These are phyloP conservation scores for Mantis religiosa DNA, from an alignment of 2,888 invertebrate genomes.

Conservation along the genomic window DNA sequence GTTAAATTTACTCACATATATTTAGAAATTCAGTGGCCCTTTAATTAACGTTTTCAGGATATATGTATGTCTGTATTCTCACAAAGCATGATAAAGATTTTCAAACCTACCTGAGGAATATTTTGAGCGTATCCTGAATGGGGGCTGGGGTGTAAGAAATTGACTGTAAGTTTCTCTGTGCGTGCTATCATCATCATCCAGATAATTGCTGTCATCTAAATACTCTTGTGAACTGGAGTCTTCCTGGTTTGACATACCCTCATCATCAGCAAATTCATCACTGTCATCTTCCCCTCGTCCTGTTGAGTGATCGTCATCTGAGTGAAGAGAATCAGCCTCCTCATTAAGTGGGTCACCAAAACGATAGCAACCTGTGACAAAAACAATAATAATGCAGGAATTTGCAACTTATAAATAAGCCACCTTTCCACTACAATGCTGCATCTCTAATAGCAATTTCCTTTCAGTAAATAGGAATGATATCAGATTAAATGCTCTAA, in stretches of 20 bases:
- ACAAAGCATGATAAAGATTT: too few species aligned
- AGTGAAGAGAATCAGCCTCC: constrained; percentile 70
- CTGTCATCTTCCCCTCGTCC: constrained; percentile 48
- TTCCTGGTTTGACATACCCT: constrained; percentile 51
- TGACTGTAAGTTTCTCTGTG: constrained; percentile 27
- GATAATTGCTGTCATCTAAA: constrained; percentile 42
- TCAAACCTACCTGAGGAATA: constrained; percentile 17
- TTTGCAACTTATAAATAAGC: too few species aligned
- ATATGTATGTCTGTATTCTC: too few species aligned
- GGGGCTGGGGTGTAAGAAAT: constrained; percentile 23
- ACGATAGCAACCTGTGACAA: constrained; percentile 59
- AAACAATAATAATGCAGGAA: background rate
- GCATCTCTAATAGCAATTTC: too few species aligned
- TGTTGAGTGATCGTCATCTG: constrained; percentile 54
- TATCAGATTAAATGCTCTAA: too few species aligned
- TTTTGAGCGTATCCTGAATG: constrained; percentile 22
- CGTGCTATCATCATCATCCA: constrained; percentile 36
- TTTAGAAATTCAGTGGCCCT: too few species aligned
- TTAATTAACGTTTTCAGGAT: too few species aligned
- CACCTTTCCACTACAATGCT: too few species aligned
- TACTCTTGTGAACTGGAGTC: constrained; percentile 56
- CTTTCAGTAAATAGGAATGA: too few species aligned
- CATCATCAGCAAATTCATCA: constrained; percentile 57
- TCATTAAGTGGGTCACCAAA: constrained; percentile 62
- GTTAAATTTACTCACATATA: too few species aligned